Conservation (phyloP, 2,888 invertebrate genomes). For the Pollenia angustigena region DNA sequence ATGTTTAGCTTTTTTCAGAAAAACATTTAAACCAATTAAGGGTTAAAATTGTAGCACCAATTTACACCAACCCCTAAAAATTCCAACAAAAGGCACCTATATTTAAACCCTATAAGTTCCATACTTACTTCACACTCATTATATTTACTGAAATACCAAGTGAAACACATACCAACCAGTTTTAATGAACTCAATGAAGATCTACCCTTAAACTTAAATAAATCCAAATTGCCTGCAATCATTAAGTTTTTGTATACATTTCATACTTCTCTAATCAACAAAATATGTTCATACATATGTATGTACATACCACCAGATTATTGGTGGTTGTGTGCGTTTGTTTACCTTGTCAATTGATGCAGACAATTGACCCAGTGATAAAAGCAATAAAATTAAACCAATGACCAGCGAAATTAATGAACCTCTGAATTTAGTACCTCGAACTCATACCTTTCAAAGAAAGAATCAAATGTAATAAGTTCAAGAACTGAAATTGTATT, state of each 20-base stretch:
- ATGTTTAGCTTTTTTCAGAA: no score
- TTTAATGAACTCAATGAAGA: background rate
- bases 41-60: no score
- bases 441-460: background rate
- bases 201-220: constrained; percentile 13
- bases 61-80: no score
- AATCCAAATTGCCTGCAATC: background rate
- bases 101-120: no score
- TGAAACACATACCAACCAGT: no score
- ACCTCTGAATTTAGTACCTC: constrained; percentile 3
- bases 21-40: no score
- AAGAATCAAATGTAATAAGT: background rate
- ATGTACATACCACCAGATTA: background rate
- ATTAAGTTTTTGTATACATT: no score
- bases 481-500: background rate
- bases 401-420: constrained; percentile 27
- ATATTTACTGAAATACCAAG: no score
- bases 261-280: constrained; percentile 2
- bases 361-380: constrained; percentile 52
- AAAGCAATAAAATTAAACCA: constrained; percentile 33
- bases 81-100: no score
- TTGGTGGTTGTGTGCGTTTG: background rate
- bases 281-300: background rate
- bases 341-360: constrained; percentile 17
- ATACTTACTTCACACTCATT: background rate